These are phyloP conservation scores for Chloroceryle aenea DNA, from an alignment of 2,113 vertebrate genomes.

Conservation along the genomic window DNA sequence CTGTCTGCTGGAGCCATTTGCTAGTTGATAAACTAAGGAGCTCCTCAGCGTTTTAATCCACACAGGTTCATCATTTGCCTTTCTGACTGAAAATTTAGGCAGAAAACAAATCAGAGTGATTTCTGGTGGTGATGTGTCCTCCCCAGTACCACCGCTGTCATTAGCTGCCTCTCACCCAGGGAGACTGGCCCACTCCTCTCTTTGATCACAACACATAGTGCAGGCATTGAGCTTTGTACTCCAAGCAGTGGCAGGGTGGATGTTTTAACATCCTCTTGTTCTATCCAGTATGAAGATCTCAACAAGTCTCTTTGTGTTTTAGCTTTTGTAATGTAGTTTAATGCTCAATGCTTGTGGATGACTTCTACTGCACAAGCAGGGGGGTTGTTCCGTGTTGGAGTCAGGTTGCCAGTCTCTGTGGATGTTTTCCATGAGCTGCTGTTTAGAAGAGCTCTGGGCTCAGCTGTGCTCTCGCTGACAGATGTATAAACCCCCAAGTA, in stretches of 20 bases:
- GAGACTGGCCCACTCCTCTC: not conserved
- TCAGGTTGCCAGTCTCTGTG: not conserved
- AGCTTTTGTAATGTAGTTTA: not conserved
- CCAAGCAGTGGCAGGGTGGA: not conserved
- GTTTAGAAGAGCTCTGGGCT: not conserved
- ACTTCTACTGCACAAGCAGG: not conserved
- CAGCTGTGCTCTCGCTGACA: not conserved
- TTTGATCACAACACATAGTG: rapidly evolving
- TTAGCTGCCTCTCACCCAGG: not conserved
- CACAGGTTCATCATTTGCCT: not conserved
- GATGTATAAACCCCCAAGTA: not conserved
- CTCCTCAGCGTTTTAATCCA: not conserved
- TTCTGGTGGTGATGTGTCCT: not conserved
- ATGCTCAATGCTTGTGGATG: not conserved
- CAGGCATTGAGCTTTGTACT: not conserved
- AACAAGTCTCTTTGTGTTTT: not conserved
- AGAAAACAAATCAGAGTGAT: not conserved
- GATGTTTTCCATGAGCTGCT: not conserved
- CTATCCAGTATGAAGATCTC: not conserved
- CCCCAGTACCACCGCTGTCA: not conserved
- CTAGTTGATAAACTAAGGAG: not conserved
- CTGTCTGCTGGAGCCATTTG: not conserved
- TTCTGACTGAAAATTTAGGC: not conserved
- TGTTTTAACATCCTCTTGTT: not conserved
- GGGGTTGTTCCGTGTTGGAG: not conserved